These are phyloP conservation scores for Isurus oxyrinchus DNA, from an alignment of 2,113 vertebrate species.

Conservation along the genomic window DNA sequence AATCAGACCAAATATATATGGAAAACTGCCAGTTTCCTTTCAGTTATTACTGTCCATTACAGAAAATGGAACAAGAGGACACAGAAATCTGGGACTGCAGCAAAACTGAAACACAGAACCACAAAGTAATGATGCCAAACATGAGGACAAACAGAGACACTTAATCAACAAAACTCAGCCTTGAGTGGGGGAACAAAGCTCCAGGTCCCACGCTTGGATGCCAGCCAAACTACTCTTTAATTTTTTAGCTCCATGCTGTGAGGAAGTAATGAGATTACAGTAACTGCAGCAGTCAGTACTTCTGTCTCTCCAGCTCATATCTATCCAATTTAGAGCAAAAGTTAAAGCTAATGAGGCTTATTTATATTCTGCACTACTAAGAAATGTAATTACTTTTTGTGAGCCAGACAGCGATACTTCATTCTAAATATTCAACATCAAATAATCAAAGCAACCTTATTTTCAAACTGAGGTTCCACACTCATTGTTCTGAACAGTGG, in stretches of 20 bases:
- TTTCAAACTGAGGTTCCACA: not conserved
- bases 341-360: conserved; percentile 32
- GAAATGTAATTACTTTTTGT: conserved; percentile 23
- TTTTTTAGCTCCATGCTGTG: not conserved
- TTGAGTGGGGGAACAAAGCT: not conserved
- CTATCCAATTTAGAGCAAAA: conserved; percentile 4
- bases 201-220: not conserved
- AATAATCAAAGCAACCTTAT: conserved; percentile 17
- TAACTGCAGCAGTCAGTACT: conserved; percentile 8
- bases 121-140: not conserved
- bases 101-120: not conserved
- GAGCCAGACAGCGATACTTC: not conserved
- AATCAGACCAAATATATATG: not conserved
- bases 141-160: not conserved
- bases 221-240: conserved; percentile 12
- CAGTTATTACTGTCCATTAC: not conserved
- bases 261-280: conserved; percentile 12
- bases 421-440: not conserved
- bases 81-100: not conserved
- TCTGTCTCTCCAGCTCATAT: conserved; percentile 26
- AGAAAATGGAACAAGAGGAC: not conserved
- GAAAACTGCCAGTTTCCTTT: not conserved
- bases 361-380: conserved; percentile 26
- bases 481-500: not conserved
- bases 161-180: conserved; percentile 6